These are phyloP conservation scores for Xyliphius kryptos DNA, from an alignment of 2,113 vertebrate species.

Conservation along the genomic window DNA sequence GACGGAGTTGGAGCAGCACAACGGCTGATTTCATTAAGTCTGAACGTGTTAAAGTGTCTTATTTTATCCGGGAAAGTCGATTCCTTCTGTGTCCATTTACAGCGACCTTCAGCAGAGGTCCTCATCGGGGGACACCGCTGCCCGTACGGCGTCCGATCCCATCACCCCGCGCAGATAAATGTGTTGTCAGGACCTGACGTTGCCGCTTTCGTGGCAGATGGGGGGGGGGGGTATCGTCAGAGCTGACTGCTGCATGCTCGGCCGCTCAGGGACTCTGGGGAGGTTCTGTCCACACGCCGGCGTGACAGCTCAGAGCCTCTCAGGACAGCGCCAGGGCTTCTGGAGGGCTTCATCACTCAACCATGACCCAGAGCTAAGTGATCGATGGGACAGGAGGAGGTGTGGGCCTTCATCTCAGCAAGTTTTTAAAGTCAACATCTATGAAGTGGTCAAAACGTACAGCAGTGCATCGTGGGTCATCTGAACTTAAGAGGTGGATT, in stretches of 20 bases:
- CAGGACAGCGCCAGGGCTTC: neutral
- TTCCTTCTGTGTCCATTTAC: conserved; percentile 50
- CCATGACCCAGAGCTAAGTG: neutral
- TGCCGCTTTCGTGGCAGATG: conserved; percentile 27
- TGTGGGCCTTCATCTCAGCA: neutral
- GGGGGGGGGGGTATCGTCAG: conserved; percentile 51
- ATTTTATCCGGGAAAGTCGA: conserved; percentile 53
- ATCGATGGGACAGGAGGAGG: neutral
- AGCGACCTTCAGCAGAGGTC: conserved; percentile 55
- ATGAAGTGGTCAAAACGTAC: no score
- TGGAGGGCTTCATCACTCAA: neutral
- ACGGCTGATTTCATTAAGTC: conserved; percentile 51
- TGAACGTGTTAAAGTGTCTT: conserved; percentile 53
- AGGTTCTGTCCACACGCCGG: neutral
- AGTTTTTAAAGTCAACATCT: no score
- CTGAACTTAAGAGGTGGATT: no score
- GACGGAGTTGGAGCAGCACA: conserved; percentile 55
- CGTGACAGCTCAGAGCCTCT: neutral
- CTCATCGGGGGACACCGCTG: conserved; percentile 46
- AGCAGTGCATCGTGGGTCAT: no score
- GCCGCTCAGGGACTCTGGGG: neutral
- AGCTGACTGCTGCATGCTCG: conserved; percentile 41
- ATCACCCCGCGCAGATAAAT: conserved; percentile 51
- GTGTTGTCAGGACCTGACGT: conserved; percentile 40
- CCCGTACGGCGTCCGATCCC: conserved; percentile 35